Percentiles rank a stretch among this genome's conserved stretches.
Conservation (phyloP, 2,113 vertebrate genomes). For the Apteryx owenii region DNA sequence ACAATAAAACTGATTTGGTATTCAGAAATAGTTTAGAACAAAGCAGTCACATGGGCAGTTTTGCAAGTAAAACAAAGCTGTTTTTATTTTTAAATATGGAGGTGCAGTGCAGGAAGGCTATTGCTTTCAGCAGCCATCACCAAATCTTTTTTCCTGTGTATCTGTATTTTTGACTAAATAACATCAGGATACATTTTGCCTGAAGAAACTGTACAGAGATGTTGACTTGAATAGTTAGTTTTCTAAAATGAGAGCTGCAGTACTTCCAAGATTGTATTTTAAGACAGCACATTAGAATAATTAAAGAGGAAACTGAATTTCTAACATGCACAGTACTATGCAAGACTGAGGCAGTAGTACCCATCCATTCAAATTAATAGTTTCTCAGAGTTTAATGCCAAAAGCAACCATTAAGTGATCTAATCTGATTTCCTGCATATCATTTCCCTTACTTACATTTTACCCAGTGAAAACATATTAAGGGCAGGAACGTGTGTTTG, state of each 20-base stretch:
- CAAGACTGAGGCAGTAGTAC: background rate
- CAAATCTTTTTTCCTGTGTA: background rate
- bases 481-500: background rate
- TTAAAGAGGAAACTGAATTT: background rate
- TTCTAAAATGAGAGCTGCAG: background rate
- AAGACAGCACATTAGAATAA: background rate
- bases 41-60: background rate
- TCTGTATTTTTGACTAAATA: background rate
- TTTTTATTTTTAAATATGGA: background rate
- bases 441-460: background rate
- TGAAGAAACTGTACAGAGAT: background rate
- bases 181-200: rapidly evolving
- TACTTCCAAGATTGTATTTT: background rate
- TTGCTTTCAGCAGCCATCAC: background rate
- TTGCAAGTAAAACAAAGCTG: background rate
- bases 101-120: background rate
- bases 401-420: background rate
- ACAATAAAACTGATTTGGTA: background rate
- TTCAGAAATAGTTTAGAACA: background rate
- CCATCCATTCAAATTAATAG: background rate
- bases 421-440: background rate
- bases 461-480: background rate
- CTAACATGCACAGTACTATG: background rate
- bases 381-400: background rate
- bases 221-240: background rate